Conservation (phyloP, 2,888 invertebrate species). For the Willowsia nigromaculata region DNA sequence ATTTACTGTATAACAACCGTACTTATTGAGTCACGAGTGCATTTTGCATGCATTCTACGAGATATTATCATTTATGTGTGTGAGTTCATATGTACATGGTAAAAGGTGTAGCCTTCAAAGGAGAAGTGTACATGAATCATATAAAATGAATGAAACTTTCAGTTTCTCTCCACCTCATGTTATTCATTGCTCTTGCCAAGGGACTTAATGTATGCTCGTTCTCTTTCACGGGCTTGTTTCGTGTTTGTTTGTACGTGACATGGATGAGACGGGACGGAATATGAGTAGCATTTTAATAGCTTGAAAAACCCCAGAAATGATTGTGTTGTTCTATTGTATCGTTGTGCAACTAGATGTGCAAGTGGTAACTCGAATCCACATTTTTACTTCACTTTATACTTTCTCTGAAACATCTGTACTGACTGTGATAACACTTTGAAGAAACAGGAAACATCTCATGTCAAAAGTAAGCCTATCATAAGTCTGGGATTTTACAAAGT, state of each 20-base stretch:
- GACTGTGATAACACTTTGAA: conserved; percentile 18
- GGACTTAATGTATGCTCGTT: background rate
- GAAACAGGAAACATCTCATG: conserved; percentile 18
- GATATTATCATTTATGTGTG: no score
- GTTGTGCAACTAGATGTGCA: background rate
- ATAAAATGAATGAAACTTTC: background rate
- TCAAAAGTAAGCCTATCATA: conserved; percentile 39
- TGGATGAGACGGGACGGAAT: background rate
- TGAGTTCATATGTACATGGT: no score
- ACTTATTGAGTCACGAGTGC: background rate
- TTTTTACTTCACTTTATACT: background rate
- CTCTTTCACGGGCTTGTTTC: background rate
- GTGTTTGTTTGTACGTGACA: conserved; percentile 1
- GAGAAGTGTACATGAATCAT: background rate
- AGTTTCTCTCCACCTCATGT: background rate
- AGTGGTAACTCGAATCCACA: background rate
- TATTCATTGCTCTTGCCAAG: background rate
- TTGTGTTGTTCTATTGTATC: background rate
- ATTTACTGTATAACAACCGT: no score
- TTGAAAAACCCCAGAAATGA: background rate
- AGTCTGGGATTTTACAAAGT: background rate
- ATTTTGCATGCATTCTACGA: background rate
- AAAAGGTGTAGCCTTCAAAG: background rate
- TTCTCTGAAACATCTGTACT: background rate
- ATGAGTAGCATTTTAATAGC: background rate